Conservation (phyloP, 2,113 vertebrate genomes). For the Ginglymostoma cirratum region DNA sequence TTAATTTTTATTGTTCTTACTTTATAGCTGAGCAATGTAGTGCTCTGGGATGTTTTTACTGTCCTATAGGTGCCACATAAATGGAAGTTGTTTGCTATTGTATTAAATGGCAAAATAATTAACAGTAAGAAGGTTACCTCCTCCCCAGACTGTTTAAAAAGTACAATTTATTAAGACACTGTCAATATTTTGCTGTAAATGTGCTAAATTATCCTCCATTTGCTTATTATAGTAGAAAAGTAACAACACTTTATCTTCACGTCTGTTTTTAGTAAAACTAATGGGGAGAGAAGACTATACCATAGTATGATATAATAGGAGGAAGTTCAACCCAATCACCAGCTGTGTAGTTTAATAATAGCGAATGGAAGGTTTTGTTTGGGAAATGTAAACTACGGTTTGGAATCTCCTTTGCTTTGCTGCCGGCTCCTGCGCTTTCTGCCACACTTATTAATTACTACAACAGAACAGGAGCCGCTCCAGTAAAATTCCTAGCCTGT, state of each 20-base stretch:
- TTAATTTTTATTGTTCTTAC: not conserved
- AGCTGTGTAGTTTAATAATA: not conserved
- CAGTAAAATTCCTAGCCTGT: not conserved
- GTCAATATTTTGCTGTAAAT: not conserved
- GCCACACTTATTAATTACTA: not conserved
- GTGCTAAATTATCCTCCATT: not conserved
- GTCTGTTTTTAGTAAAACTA: not conserved
- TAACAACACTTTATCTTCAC: not conserved
- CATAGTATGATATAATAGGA: not conserved
- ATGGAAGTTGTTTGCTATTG: not conserved
- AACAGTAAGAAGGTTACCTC: not conserved
- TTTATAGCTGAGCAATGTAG: not conserved
- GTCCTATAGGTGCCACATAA: not conserved
- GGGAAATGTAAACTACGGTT: not conserved
- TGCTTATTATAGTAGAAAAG: not conserved
- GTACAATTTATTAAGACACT: not conserved
- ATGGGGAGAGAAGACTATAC: not conserved
- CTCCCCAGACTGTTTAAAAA: not conserved
- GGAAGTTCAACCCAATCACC: conserved; percentile 10
- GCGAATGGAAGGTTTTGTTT: not conserved
- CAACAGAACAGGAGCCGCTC: not conserved
- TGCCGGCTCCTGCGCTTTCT: not conserved
- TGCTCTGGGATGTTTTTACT: not conserved
- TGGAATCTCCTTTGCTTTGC: not conserved
- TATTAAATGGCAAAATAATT: not conserved